phyloP scores from a whole-genome alignment of 2,888 invertebrate genomes.

The Drosophila emarginata region DNA sequence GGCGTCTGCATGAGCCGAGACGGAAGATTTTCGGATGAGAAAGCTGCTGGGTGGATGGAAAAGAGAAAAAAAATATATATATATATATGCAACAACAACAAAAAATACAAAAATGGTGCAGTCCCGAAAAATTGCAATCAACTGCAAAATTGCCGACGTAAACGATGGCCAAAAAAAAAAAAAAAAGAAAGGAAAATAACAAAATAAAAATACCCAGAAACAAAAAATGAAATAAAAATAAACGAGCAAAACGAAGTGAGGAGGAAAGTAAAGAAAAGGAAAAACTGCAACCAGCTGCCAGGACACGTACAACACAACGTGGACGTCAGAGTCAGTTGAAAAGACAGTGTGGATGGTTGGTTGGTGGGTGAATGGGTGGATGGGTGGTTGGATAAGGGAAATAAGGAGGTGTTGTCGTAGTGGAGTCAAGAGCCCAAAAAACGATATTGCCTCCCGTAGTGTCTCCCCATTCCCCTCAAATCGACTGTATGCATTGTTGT shows the following conservation, averaged over 20 bases:
- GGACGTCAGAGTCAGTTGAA: conserved; percentile 45
- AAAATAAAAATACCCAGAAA: conserved; percentile 8
- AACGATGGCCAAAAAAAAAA: conserved; percentile 60
- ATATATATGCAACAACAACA: no score
- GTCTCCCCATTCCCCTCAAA: neutral
- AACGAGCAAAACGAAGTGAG: conserved; percentile 7
- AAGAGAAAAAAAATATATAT: neutral
- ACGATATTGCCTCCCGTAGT: conserved; percentile 23
- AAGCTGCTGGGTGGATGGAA: neutral
- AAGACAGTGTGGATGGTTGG: neutral
- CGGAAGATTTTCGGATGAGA: neutral
- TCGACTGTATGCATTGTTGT: conserved; percentile 34
- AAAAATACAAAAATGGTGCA: conserved; percentile 65
- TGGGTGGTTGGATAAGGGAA: neutral
- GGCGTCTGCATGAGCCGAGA: conserved; percentile 34
- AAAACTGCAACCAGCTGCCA: conserved; percentile 73
- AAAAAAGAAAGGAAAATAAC: conserved; percentile 24
- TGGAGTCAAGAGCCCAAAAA: conserved; percentile 50
- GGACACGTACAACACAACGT: conserved; percentile 71
- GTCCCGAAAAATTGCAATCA: conserved; percentile 79
- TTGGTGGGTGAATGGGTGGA: neutral
- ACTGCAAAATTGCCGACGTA: conserved; percentile 81
- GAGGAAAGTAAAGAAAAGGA: neutral
- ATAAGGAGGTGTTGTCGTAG: conserved; percentile 38
- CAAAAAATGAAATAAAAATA: conserved; percentile 10